These are phyloP conservation scores for Aplidium turbinatum DNA, from an alignment of 23 tunicate genomes.

Conservation along the genomic window DNA sequence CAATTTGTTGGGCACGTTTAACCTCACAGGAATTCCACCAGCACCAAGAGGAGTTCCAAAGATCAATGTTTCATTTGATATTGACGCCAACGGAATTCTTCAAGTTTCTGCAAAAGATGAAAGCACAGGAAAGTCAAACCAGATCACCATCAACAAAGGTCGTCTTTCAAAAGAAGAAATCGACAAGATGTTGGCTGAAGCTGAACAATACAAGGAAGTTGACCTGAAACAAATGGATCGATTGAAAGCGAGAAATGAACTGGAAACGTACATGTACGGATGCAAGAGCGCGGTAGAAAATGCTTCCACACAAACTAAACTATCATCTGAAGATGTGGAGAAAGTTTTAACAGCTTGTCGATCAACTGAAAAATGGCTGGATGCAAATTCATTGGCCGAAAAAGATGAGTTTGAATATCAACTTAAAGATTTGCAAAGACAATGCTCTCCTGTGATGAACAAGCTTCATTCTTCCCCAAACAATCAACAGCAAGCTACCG, in stretches of 20 bases:
- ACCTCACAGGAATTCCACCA: slow-evolving; percentile 71
- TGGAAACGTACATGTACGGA: slow-evolving; percentile 49
- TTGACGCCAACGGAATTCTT: slow-evolving; percentile 74
- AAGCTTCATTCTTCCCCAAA: slow-evolving; percentile 28
- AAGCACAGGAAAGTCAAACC: slow-evolving; percentile 73
- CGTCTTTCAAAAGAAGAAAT: slow-evolving; percentile 62
- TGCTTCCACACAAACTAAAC: background rate
- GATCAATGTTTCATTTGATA: slow-evolving; percentile 67
- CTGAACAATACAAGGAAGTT: slow-evolving; percentile 65
- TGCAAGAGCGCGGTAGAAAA: slow-evolving; percentile 54
- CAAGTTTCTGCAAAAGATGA: slow-evolving; percentile 75
- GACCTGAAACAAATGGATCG: slow-evolving; percentile 55
- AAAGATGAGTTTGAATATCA: slow-evolving; percentile 58
- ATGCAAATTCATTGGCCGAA: slow-evolving; percentile 46
- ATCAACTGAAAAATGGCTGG: slow-evolving; percentile 55
- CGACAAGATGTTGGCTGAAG: slow-evolving; percentile 60
- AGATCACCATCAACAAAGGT: slow-evolving; percentile 74
- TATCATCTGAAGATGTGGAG: slow-evolving; percentile 42
- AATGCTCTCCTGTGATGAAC: slow-evolving; percentile 48
- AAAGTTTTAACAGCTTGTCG: slow-evolving; percentile 26
- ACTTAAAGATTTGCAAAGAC: slow-evolving; percentile 42
- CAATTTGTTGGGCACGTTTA: slow-evolving; percentile 75
- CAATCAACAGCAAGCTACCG: background rate
- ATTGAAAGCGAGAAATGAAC: slow-evolving; percentile 38
- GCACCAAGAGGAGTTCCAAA: slow-evolving; percentile 82